phyloP scores from a whole-genome alignment of 2,888 invertebrate species.

The Ditula angustiorana region DNA sequence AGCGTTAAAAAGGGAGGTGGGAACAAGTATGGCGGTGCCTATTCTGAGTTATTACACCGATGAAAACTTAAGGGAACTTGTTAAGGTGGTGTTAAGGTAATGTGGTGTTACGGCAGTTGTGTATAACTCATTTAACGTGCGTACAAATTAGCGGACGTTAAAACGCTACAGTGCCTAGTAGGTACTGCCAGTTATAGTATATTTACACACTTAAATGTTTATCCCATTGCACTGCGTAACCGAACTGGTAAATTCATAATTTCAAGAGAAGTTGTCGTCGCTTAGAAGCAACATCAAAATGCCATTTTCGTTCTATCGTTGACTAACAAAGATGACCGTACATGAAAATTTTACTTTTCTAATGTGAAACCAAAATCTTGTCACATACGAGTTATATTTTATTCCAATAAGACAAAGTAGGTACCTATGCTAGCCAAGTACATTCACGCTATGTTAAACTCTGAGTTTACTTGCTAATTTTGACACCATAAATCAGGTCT shows the following conservation, averaged over 20 bases:
- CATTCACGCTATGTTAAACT: not conserved
- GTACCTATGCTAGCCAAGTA: not conserved
- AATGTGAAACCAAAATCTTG: not conserved
- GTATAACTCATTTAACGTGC: slow-evolving; percentile 52
- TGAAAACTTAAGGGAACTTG: slow-evolving; percentile 51
- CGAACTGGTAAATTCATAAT: too few relatives aligned
- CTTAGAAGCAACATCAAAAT: too few relatives aligned
- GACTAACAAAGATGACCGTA: too few relatives aligned
- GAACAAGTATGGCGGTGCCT: slow-evolving; percentile 51
- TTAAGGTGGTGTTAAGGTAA: slow-evolving; percentile 54
- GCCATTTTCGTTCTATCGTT: too few relatives aligned
- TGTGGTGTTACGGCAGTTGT: slow-evolving; percentile 48
- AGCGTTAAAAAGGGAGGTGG: slow-evolving; percentile 53
- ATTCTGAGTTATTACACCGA: slow-evolving; percentile 46
- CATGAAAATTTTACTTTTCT: too few relatives aligned
- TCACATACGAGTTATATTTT: not conserved
- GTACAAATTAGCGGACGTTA: not conserved
- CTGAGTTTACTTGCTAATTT: not conserved
- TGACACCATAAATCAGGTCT: not conserved
- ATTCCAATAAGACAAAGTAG: not conserved
- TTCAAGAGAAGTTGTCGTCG: too few relatives aligned
- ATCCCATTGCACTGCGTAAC: too few relatives aligned
- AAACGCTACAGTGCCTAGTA: not conserved
- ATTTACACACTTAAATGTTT: too few relatives aligned
- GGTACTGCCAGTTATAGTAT: too few relatives aligned